Evolutionary conservation across 2,113 vertebrate genomes (phyloP), one percentile per base, ranked within the genome.

Genomic region (Willisornis vidua): DNA sequence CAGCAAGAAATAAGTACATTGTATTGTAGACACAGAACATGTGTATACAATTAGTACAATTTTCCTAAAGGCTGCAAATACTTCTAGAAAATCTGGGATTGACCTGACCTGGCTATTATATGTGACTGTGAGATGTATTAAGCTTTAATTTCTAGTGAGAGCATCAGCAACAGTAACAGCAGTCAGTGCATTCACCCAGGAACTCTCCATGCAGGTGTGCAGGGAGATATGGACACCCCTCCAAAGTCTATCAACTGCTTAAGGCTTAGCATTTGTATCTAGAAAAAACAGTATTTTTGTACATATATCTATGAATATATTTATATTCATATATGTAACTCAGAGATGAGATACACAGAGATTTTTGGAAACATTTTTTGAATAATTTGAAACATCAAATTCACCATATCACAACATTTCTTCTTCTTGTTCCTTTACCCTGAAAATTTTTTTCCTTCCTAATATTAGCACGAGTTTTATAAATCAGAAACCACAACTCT

Each of bases 161-260:
- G 1, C 14, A 33, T 20, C 18, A 48, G 5, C 10, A 73, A 62
- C 24, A 82, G 18, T 1, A 33, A 18, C 0, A 63, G 12, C 28
- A 61, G 26, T 29, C 37, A 29, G 14, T 12, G 29, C 20, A 3
- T 57, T 22, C 9, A 26, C 51, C 52, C 29, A 7, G 1, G 12
- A 31, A 2, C 31, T 15, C 12, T 19, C 52, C 33, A n/a, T 9
- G 29, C 24, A 65, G 57, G 10, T 6, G 19, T 3, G 3, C 14
- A 62, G 12, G 37, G 29, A 33, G 31, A 82, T 1, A 9, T 0
- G 9, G 18, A 37, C 7, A 51, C 2, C 19, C 4, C 5, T 74
- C 46, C 37, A 48, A 22, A 41, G 23, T 58, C 33, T 20, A 37
- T 6, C 45, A 55, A 41, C 25, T 31, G 6, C 33, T 74, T 28